Conservation (phyloP, 2,888 invertebrate genomes). For the Meliscaeva auricollis region DNA sequence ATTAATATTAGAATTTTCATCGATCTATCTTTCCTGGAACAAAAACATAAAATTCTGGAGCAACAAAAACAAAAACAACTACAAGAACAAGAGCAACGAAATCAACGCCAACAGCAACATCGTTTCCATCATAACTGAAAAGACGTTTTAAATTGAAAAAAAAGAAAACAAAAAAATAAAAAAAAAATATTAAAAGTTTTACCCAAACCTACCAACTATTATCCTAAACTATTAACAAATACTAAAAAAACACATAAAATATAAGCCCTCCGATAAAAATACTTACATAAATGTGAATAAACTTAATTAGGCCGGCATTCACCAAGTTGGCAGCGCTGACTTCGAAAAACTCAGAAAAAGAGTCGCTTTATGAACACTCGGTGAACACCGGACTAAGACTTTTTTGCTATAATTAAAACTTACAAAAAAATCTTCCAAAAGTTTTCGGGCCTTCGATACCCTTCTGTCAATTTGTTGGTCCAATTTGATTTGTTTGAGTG, state of each 20-base stretch:
- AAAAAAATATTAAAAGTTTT: constrained; percentile 43
- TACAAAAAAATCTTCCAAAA: too few relatives aligned
- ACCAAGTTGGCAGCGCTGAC: too few relatives aligned
- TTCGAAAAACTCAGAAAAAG: too few relatives aligned
- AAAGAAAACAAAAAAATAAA: constrained; percentile 42
- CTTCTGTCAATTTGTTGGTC: too few relatives aligned
- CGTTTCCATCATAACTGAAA: constrained; percentile 82
- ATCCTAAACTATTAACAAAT: constrained; percentile 54
- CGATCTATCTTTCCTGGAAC: constrained; percentile 93
- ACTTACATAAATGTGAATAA: constrained; percentile 40
- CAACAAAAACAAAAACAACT: constrained; percentile 85
- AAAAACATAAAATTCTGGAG: constrained; percentile 87
- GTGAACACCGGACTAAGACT: too few relatives aligned
- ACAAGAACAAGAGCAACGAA: constrained; percentile 82
- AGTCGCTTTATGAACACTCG: too few relatives aligned
- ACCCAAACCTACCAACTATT: constrained; percentile 18
- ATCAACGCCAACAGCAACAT: constrained; percentile 82
- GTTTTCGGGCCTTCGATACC: too few relatives aligned
- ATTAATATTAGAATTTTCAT: constrained; percentile 90
- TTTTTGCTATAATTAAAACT: too few relatives aligned
- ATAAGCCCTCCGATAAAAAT: constrained; percentile 18
- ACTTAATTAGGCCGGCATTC: constrained; percentile 34
- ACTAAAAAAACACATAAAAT: constrained; percentile 44
- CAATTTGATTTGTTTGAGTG: too few relatives aligned
- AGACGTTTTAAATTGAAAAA: constrained; percentile 65